phyloP scores from a whole-genome alignment of 1,140 invertebrate genomes.

The Pteromalus puparum region DNA sequence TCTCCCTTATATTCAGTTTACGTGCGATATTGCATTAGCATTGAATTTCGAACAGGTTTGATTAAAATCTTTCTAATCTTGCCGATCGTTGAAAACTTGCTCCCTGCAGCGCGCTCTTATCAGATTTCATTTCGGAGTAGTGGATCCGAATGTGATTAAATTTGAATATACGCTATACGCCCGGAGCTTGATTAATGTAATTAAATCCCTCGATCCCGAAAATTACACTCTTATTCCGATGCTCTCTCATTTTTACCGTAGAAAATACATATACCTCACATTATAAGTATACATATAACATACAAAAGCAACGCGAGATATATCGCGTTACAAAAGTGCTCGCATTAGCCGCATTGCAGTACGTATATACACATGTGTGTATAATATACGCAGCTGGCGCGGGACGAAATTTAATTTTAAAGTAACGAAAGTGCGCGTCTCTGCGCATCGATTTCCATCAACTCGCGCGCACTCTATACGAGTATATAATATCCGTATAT shows the following conservation, averaged over 20 bases:
- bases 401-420: slow-evolving; percentile 1
- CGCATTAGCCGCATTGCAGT: background rate
- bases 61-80: no score
- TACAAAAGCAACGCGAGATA: background rate
- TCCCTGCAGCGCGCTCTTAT: no score
- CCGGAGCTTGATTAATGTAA: background rate
- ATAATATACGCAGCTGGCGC: background rate
- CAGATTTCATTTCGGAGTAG: no score
- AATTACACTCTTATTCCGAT: background rate
- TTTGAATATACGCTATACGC: no score
- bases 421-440: background rate
- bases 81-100: no score
- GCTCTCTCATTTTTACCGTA: background rate
- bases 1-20: no score
- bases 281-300: no score
- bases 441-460: background rate
- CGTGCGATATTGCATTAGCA: no score
- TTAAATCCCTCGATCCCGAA: background rate
- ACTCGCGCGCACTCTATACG: background rate
- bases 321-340: background rate
- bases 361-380: no score
- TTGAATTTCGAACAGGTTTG: no score
- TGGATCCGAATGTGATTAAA: no score
- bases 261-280: no score
- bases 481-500: background rate